Conservation (phyloP, 2,797 vertebrate genomes). For the Lagothrix lagotricha region DNA sequence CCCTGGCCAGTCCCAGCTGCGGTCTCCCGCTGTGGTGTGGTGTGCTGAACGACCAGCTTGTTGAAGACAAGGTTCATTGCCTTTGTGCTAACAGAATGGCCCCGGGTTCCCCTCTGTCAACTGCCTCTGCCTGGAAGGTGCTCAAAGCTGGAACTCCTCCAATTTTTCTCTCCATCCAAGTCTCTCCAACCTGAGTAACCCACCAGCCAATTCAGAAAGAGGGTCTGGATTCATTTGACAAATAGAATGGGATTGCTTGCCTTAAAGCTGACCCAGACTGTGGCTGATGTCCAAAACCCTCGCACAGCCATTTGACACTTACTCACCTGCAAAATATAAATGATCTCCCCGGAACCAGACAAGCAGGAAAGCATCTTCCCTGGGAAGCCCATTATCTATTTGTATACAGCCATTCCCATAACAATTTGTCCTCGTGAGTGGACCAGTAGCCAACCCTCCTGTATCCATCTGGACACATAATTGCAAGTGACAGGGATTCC, state of each 20-base stretch:
- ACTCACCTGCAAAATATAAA: background rate
- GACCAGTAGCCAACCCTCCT: background rate
- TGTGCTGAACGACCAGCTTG: no score
- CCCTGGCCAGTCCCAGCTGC: background rate
- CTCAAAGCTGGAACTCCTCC: background rate
- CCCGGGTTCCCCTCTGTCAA: background rate
- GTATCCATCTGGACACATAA: background rate
- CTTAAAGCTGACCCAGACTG: background rate
- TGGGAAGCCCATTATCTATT: background rate
- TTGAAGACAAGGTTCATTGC: accelerated
- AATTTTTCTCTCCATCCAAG: background rate
- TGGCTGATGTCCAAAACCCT: background rate
- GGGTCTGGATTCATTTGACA: background rate
- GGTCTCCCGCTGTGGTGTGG: accelerated
- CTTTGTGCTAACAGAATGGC: background rate
- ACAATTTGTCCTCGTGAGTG: background rate
- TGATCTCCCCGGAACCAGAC: background rate
- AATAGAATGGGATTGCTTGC: background rate
- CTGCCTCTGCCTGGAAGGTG: background rate
- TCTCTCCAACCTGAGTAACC: background rate
- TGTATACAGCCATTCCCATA: background rate
- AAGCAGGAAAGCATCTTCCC: background rate
- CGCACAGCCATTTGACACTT: background rate
- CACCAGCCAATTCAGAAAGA: background rate
- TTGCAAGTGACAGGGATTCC: background rate